Evolutionary conservation across 2,888 invertebrate genomes (phyloP), one percentile per base, ranked within the genome.

Genomic region (Oligia latruncula): DNA sequence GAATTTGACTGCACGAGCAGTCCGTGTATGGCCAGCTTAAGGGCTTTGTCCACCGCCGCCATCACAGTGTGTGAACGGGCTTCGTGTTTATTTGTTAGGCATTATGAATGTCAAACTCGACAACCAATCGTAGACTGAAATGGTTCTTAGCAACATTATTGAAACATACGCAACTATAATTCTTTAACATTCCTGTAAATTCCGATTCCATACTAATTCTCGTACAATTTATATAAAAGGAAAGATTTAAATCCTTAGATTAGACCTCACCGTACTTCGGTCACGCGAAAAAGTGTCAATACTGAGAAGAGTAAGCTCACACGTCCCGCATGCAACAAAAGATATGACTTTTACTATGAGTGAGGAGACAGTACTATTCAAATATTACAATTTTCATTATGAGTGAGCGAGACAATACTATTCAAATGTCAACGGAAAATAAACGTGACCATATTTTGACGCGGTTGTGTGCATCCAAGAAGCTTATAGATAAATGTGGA

Each of bases 141-240:
- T 77, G 43, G 4, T 70, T 81, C 84, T 35, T 13, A 43, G 65
- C 78, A 81, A 83, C 43, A 71, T 13, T 77, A 29, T 49, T 55
- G 6, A 55, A 55, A 60, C 13, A 40, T 40, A 20, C 35, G 9
- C 9, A 1, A 35, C 9, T 35, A 0, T 64, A 3, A 35, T 11
- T 76, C 40, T 64, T 6, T 52, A 72, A 13, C 0, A 35, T 55
- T 35, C 58, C 71, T 71, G 71, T 65, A 46, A 35, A 71, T 55
- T 29, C 46, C 29, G 11, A 43, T 46, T 5, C 46, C 13, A 58
- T 35, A 43, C 40, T 11, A 64, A 20, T 20, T 64, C 9, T 64
- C 35, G 9, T 20, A 35, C 20, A 64, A 64, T 29, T 64, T 64
- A 9, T 62, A 15, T 29, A 13, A 62, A n/a, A n/a, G 58, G 4